phyloP scores from a whole-genome alignment of 2,888 invertebrate species.

The Ochropacha duplaris region DNA sequence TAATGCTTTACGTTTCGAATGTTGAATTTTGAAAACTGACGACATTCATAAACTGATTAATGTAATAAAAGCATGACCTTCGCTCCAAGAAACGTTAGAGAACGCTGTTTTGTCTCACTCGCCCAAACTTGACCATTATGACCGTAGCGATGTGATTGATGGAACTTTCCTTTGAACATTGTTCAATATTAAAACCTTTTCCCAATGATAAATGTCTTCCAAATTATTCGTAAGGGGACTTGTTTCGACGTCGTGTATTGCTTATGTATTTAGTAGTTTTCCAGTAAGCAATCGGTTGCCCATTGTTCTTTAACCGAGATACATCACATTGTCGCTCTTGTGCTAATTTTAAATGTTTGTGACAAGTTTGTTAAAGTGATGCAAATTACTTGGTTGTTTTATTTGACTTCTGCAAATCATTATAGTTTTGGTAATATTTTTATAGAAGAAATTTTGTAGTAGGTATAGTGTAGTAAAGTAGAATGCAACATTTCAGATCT shows the following conservation, averaged over 20 bases:
- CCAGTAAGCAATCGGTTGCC: not conserved
- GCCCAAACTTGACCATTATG: slow-evolving; percentile 34
- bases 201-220: not conserved
- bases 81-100: slow-evolving; percentile 30
- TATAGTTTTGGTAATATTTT: not conserved
- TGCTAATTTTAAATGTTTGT: not conserved
- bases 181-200: slow-evolving; percentile 16
- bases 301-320: not conserved
- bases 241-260: not conserved
- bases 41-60: slow-evolving; percentile 21
- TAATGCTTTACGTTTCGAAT: not conserved
- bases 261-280: not conserved
- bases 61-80: slow-evolving; percentile 35
- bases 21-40: slow-evolving; percentile 14
- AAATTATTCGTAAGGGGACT: not conserved
- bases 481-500: too few species aligned
- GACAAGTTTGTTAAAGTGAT: not conserved
- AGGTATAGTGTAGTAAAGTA: too few species aligned
- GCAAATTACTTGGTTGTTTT: too few species aligned
- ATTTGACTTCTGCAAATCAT: not conserved
- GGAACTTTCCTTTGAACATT: slow-evolving; percentile 15
- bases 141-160: slow-evolving; percentile 37
- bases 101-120: slow-evolving; percentile 19
- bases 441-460: too few species aligned
- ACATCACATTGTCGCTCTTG: not conserved